Conservation (phyloP, 30 jellyfish, hydroid and myxozoan species). For the Pseudorhiza aurosa region DNA sequence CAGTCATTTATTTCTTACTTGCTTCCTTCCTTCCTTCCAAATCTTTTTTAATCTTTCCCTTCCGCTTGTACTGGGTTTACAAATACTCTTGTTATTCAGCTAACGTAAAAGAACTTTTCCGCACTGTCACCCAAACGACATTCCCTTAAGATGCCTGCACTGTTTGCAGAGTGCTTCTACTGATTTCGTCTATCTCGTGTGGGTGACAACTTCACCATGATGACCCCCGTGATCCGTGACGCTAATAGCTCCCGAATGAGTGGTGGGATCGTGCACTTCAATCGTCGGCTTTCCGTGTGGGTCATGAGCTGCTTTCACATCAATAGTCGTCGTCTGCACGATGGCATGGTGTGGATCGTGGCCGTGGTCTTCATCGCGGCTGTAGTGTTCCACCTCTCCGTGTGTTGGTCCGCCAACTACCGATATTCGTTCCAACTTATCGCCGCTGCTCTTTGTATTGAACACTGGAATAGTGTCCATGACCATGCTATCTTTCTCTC, state of each 20-base stretch:
- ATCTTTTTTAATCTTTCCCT: too few relatives aligned
- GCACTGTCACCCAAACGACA: too few relatives aligned
- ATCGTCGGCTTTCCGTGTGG: conserved; percentile 70
- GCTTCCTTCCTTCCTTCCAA: neutral
- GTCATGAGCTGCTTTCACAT: conserved; percentile 70
- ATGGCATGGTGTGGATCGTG: conserved; percentile 56
- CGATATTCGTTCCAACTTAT: conserved; percentile 66
- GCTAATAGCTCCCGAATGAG: conserved; percentile 52
- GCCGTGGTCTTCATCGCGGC: conserved; percentile 40
- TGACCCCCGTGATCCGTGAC: conserved; percentile 75
- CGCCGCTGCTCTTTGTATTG: conserved; percentile 67
- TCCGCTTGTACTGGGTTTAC: neutral
- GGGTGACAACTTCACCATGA: conserved; percentile 68
- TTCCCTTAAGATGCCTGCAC: too few relatives aligned
- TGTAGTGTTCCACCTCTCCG: conserved; percentile 41
- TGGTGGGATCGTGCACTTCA: conserved; percentile 57
- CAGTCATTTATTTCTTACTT: neutral
- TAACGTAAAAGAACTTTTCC: neutral
- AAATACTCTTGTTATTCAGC: neutral
- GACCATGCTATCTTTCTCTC: conserved; percentile 30
- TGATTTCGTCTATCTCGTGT: conserved; percentile 1
- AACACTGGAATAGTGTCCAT: conserved; percentile 50
- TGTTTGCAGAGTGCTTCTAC: neutral
- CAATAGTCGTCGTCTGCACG: conserved; percentile 64
- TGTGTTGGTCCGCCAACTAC: conserved; percentile 79